Evolutionary conservation across 2,113 vertebrate species (phyloP).

Genomic region (Natator depressus): DNA sequence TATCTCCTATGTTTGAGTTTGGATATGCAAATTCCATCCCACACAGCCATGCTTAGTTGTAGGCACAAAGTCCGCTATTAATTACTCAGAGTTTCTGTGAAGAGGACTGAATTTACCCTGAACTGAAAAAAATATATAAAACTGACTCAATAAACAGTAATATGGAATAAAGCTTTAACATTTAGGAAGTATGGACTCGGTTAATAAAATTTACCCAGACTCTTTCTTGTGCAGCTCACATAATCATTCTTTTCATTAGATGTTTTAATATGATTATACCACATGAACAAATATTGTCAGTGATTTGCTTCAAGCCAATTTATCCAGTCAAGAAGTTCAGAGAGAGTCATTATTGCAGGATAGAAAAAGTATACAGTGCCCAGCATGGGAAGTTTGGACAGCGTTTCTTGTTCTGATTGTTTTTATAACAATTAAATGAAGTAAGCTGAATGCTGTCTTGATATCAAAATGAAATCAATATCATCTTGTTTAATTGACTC

Average conservation of each 20-base stretch:
- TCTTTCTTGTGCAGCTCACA: not conserved
- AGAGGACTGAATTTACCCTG: not conserved
- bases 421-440: not conserved
- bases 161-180: not conserved
- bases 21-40: not conserved
- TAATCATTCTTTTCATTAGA: not conserved
- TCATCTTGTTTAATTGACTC: not conserved
- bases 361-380: not conserved
- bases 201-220: not conserved
- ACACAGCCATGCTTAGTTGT: not conserved
- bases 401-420: not conserved
- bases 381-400: not conserved
- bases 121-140: not conserved
- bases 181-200: not conserved
- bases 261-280: not conserved
- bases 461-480: not conserved
- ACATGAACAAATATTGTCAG: not conserved
- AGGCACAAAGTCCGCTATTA: not conserved
- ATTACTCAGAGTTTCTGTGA: not conserved
- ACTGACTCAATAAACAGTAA: not conserved
- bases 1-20: not conserved
- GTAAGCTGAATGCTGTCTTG: not conserved
- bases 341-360: not conserved
- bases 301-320: not conserved
- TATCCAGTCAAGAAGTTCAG: not conserved